Evolutionary conservation across 2,797 vertebrate genomes (phyloP).

Genomic region (Poeciliopsis presidionis): DNA sequence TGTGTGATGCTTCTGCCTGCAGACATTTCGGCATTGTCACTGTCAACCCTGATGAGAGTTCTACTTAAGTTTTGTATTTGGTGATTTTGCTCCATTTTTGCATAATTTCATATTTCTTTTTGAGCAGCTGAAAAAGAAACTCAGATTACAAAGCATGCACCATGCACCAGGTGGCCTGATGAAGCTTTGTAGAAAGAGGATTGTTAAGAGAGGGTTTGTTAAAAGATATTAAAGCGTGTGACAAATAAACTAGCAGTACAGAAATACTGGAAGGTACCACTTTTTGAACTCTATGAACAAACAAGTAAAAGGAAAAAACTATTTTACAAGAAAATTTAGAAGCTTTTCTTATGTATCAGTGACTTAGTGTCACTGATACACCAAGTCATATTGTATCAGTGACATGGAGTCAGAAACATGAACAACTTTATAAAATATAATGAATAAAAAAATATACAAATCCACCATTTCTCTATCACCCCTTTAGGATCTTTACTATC

Average conservation of each 20-base stretch:
- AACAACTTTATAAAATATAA: not conserved
- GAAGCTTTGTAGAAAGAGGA: not conserved
- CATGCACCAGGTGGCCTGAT: not conserved
- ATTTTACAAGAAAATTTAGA: too few relatives aligned
- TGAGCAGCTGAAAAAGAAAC: not conserved
- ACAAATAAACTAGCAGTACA: not conserved
- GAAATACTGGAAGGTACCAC: not conserved
- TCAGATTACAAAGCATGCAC: not conserved
- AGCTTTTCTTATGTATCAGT: too few relatives aligned
- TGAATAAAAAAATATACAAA: not conserved
- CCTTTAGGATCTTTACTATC: constrained; percentile 93
- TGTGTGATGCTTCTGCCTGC: not conserved
- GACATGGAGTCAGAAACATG: not conserved
- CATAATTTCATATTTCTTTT: not conserved
- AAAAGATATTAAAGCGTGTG: not conserved
- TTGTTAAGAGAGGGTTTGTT: not conserved
- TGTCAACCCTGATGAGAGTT: not conserved
- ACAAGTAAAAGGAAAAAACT: not conserved
- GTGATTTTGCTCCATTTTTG: not conserved
- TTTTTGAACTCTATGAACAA: not conserved
- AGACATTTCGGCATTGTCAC: not conserved
- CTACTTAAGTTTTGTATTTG: not conserved
- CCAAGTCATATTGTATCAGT: too few relatives aligned
- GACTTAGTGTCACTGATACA: too few relatives aligned
- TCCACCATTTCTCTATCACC: not conserved